phyloP scores from a whole-genome alignment of 2,888 invertebrate species.

The Clostera curtula region DNA sequence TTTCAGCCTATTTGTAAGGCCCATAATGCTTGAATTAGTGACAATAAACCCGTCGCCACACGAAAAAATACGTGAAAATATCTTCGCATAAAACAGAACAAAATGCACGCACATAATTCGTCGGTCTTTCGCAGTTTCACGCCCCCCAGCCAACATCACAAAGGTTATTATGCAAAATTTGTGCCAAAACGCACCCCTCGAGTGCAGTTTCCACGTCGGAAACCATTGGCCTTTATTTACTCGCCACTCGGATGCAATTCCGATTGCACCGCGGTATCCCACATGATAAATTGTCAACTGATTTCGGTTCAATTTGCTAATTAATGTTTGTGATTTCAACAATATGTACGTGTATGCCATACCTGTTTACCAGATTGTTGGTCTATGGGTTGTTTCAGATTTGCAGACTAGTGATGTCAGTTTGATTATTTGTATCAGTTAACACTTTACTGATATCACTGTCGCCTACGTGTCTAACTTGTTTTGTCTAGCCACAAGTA shows the following conservation, averaged over 20 bases:
- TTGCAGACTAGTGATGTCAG: too few relatives aligned
- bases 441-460: too few relatives aligned
- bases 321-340: conserved; percentile 36
- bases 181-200: conserved; percentile 52
- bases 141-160: conserved; percentile 37
- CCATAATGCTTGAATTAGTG: too few relatives aligned
- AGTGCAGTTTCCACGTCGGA: conserved; percentile 43
- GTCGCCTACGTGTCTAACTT: too few relatives aligned
- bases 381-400: too few relatives aligned
- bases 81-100: conserved; percentile 15
- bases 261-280: conserved; percentile 41
- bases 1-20: too few relatives aligned
- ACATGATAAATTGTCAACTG: conserved; percentile 48
- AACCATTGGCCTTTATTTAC: conserved; percentile 48
- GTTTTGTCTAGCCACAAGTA: conserved; percentile 1
- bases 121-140: conserved; percentile 32
- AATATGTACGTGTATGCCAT: conserved; percentile 10
- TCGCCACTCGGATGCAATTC: conserved; percentile 42
- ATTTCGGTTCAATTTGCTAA: conserved; percentile 42
- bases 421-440: too few relatives aligned
- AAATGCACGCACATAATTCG: conserved; percentile 14
- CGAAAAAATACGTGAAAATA: too few relatives aligned
- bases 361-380: too few relatives aligned
- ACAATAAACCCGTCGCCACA: too few relatives aligned
- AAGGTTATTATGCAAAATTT: conserved; percentile 59